Percentiles rank a stretch among this genome's conserved stretches.
Evolutionary conservation across 2,797 vertebrate genomes (phyloP).

Genomic region (Trachops cirrhosus): DNA sequence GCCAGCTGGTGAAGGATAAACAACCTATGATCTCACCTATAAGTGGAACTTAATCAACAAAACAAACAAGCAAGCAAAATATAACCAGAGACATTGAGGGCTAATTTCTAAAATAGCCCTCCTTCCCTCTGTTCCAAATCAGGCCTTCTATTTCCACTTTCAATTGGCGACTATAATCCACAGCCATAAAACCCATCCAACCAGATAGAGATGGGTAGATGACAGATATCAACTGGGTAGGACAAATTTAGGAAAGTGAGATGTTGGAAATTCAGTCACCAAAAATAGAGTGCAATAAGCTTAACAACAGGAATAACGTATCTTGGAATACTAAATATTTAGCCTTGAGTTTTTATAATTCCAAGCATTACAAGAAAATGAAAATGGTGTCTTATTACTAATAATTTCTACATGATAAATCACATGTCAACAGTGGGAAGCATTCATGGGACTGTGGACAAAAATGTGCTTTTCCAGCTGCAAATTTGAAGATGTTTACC

Average conservation of each 20-base stretch:
- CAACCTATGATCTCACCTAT: too few relatives aligned
- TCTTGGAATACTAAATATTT: not conserved
- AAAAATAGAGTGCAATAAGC: not conserved
- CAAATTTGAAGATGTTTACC: not conserved
- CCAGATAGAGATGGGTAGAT: not conserved
- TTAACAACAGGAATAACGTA: not conserved
- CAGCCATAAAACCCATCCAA: not conserved
- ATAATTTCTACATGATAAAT: not conserved
- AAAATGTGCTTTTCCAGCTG: not conserved
- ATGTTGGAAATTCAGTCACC: not conserved
- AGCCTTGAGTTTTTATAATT: not conserved
- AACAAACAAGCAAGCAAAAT: too few relatives aligned
- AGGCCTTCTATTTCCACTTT: not conserved
- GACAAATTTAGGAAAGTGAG: not conserved
- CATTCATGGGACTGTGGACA: not conserved
- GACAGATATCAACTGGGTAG: not conserved
- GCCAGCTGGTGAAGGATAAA: too few relatives aligned
- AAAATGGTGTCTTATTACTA: not conserved
- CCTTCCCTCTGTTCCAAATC: not conserved
- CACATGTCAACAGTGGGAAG: not conserved
- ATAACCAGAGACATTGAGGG: too few relatives aligned
- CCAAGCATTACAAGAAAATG: not conserved
- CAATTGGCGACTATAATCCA: not conserved
- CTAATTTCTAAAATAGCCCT: not conserved
- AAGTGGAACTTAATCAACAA: too few relatives aligned